Base-by-base conservation (phyloP, 2,888 invertebrate species). In the Orthosia gothica region DNA sequence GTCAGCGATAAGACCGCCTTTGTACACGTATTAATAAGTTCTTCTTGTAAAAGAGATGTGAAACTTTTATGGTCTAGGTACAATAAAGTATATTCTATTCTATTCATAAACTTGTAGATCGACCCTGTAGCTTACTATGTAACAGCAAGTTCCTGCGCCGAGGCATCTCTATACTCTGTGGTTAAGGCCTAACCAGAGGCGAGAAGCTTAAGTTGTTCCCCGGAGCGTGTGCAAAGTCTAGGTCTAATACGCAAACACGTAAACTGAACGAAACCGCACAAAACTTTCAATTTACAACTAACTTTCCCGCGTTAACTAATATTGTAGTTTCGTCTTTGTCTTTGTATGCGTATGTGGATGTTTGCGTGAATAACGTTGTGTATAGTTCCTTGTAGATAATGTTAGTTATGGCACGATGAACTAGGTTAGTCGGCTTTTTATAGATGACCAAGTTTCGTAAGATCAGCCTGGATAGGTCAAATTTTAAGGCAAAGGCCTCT, bases 261-360 rank as follows among this genome's bases (percentile, higher is more conserved):
- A 52, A 64, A 69, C 50, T 52, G 32, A 70, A 79, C 82, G 54
- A 82, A 70, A 77, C 80, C 82, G 16, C 70, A 15, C 57, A 52
- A 71, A 82, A 80, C 67, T 77, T 82, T 64, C 61, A 71, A 82
- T 68, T 76, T 77, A 68, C 82, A 26, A 68, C 57, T 63, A 77
- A 82, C 71, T 71, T 67, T 12, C 18, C 45, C 40, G 47, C 66
- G 67, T 76, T 67, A 76, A 59, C 79, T 62, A 63, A 70, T 82
- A 82, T 82, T 82, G 59, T 76, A 63, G 67, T 80, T 80, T 64
- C 26, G 52, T 45, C 59, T 80, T 76, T 68, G 55, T 76, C 40
- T 49, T 32, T 49, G 23, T 55, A 50, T n/a, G 47, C 47, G 26
- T 69, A 26, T 32, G 45, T 20, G 52, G 45, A 26, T 23, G 40